Percentiles rank a stretch among this genome's conserved stretches.
Conservation (phyloP, 1,140 invertebrate species). For the Phthorimaea operculella region DNA sequence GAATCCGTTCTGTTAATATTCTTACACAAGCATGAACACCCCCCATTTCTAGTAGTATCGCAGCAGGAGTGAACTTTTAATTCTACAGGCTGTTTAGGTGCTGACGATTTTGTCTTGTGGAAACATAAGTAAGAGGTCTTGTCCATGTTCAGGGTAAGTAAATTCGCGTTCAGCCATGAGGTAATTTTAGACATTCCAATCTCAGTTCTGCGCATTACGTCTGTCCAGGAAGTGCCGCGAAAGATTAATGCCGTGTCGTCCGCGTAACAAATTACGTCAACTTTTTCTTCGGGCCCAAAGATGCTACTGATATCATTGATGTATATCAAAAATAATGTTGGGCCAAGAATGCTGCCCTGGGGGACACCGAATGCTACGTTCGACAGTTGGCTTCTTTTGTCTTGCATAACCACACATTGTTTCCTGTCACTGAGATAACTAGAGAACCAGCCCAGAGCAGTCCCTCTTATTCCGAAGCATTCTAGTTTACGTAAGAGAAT, state of each 20-base stretch:
- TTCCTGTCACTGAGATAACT: not conserved
- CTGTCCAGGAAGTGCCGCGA: not conserved
- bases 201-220: not conserved
- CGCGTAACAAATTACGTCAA: not conserved
- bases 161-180: not conserved
- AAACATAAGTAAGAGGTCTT: not conserved
- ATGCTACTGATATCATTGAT: not conserved
- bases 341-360: not conserved
- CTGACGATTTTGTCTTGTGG: not conserved
- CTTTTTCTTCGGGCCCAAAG: not conserved
- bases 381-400: not conserved
- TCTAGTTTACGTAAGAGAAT: not conserved
- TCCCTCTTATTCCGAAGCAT: not conserved
- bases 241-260: not conserved
- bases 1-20: not conserved
- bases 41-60: too few species aligned
- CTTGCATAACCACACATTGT: not conserved
- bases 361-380: not conserved
- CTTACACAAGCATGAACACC: not conserved
- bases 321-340: not conserved
- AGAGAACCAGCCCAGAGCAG: not conserved
- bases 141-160: not conserved
- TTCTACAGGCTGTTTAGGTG: not conserved
- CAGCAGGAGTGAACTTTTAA: not conserved
- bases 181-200: not conserved